A percentile compares a stretch with the other conserved stretches of the same genome.
Evolutionary conservation across 2,797 vertebrate genomes (phyloP).

Genomic region (Enteromius treurensis): DNA sequence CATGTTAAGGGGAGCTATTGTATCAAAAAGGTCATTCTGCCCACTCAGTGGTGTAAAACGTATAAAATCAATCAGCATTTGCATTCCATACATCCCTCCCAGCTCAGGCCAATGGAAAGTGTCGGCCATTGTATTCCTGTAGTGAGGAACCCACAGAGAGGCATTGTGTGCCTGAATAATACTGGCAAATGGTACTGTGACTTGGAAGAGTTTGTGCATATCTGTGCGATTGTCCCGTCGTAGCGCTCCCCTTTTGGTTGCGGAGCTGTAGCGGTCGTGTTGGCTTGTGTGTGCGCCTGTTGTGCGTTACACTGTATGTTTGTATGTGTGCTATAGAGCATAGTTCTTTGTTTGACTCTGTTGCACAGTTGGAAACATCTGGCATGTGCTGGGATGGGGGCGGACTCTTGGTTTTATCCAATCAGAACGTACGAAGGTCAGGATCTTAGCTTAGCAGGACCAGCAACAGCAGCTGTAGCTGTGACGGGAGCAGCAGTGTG

Average conservation of each 20-base stretch:
- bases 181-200: constrained; percentile 73
- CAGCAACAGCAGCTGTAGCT: constrained; percentile 52
- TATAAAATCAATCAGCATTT: constrained; percentile 72
- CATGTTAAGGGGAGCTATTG: constrained; percentile 49
- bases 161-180: constrained; percentile 77
- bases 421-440: constrained; percentile 48
- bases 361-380: constrained; percentile 78
- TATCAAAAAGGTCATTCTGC: constrained; percentile 55
- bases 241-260: constrained; percentile 17
- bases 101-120: constrained; percentile 52
- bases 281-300: constrained; percentile 26
- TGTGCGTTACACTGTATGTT: constrained; percentile 32
- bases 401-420: constrained; percentile 46
- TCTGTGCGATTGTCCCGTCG: constrained; percentile 41
- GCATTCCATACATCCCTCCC: constrained; percentile 66
- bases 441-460: constrained; percentile 36
- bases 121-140: constrained; percentile 67
- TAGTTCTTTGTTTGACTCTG: constrained; percentile 62
- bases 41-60: constrained; percentile 56
- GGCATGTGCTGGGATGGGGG: constrained; percentile 58
- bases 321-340: constrained; percentile 46
- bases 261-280: neutral
- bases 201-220: constrained; percentile 53
- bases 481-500: neutral
- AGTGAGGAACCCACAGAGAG: constrained; percentile 74